Evolutionary conservation across 92 coral and sea anemone species (phyloP), one percentile per base, ranked within the genome.

Genomic region (Actinostola sp.): DNA sequence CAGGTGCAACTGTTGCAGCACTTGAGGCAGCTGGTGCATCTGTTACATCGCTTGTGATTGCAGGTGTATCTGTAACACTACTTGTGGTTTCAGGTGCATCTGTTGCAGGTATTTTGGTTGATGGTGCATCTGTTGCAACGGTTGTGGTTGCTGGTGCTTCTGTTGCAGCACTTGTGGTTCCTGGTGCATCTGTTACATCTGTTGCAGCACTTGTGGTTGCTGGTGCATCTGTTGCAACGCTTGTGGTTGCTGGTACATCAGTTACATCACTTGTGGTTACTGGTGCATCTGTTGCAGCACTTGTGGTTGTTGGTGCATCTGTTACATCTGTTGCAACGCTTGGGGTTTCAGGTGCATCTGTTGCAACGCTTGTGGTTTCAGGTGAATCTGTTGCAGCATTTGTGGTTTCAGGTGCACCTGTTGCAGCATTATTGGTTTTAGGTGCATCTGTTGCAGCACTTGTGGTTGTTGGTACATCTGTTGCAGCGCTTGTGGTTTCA

Each of bases 301-400:
- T n/a, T n/a, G n/a, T 61, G 13, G 48, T 60, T n/a, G 45, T 17
- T 14, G 79, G 20, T 36, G 23, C 70, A 26, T 36, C 41, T 61
- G 66, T 61, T 61, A 36, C n/a, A 17, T 59, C 32, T 21, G 30
- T 29, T 21, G 39, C 41, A 3, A 19, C 58, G 21, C 56, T 16
- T 36, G 42, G 4, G 4, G 42, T 36, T 3, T 4, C 42, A 36
- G 42, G 42, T 3, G 11, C 21, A 44, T 38, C 56, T 34, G 71
- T 65, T n/a, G 32, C 21, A 21, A 26, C 52, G n/a, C 49, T 27
- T 23, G 71, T 65, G 1, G 52, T 0, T 15, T 16, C 2, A 21
- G 57, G 0, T 5, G 11, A 7, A 58, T 16, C 64, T 20, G 64
- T 58, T 20, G 64, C 8, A 8, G 57, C 57, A n/a, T 16, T 16